These are phyloP conservation scores for Amphiprion clarkii DNA, from an alignment of 2,797 vertebrate genomes.

Conservation along the genomic window DNA sequence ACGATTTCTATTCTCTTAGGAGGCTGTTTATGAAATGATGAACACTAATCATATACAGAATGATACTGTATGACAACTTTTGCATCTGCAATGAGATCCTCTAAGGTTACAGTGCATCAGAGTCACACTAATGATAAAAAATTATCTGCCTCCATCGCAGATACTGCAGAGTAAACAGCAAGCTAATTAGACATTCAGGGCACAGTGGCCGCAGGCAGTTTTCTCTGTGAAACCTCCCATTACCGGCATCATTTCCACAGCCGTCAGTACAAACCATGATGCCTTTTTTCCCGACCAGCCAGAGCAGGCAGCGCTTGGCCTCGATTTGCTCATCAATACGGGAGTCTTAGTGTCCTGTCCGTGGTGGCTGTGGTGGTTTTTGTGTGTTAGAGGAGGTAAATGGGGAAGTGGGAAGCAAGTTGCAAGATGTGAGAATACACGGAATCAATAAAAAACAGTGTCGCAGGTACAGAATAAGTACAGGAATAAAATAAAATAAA, in stretches of 20 bases:
- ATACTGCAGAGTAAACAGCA: conserved; percentile 41
- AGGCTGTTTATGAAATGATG: conserved; percentile 14
- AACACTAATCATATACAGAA: conserved; percentile 29
- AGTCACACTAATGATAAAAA: background rate
- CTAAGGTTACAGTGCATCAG: conserved; percentile 22
- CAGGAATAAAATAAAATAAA: background rate
- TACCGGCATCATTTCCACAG: conserved; percentile 23
- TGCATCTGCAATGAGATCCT: conserved; percentile 23
- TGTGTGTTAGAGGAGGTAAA: background rate
- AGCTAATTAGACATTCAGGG: conserved; percentile 55
- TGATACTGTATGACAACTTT: background rate
- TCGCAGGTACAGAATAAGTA: background rate
- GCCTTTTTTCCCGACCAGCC: conserved; percentile 19
- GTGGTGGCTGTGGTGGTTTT: background rate
- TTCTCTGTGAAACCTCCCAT: conserved; percentile 35
- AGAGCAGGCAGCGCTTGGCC: conserved; percentile 4
- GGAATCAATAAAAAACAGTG: conserved; percentile 10
- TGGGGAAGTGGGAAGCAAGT: background rate
- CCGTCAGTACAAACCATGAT: conserved; percentile 2
- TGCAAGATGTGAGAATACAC: background rate
- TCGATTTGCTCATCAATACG: background rate
- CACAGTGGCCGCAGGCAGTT: conserved; percentile 32
- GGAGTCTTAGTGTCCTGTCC: background rate
- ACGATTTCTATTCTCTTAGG: background rate
- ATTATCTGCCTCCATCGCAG: conserved; percentile 3